A percentile compares a stretch with the other conserved stretches of the same genome.
Evolutionary conservation across 2,113 vertebrate species (phyloP).

Genomic region (Myotis davidii): DNA sequence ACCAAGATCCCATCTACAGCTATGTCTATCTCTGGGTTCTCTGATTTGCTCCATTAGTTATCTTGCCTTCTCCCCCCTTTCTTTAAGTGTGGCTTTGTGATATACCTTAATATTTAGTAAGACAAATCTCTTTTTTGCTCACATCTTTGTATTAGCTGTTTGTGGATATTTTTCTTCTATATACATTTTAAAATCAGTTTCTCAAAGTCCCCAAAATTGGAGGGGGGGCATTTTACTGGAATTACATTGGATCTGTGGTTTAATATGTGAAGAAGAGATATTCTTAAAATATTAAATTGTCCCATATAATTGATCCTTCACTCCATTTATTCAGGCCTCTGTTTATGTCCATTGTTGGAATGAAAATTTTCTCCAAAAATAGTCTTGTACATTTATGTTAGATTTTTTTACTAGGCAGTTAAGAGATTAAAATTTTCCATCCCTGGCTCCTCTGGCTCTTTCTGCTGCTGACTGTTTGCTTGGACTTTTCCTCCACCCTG

Average conservation of each 20-base stretch:
- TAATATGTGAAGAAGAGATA: not conserved
- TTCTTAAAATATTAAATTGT: constrained; percentile 14
- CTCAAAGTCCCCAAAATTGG: not conserved
- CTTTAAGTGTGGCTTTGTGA: not conserved
- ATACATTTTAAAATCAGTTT: not conserved
- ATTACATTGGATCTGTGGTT: not conserved
- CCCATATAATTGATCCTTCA: not conserved
- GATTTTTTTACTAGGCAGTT: constrained; percentile 16
- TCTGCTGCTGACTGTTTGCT: not conserved
- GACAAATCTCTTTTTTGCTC: not conserved
- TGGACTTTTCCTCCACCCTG: not conserved
- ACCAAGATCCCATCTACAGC: not conserved
- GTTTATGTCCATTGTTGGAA: not conserved
- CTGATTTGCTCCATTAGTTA: not conserved
- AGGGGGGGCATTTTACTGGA: not conserved
- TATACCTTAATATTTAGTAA: not conserved
- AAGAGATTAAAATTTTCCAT: not conserved
- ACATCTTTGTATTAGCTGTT: not conserved
- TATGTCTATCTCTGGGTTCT: not conserved
- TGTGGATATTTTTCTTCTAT: not conserved
- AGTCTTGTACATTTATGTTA: not conserved
- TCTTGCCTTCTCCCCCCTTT: not conserved
- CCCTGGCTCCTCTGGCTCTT: not conserved
- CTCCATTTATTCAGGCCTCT: constrained; percentile 19
- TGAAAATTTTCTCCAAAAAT: not conserved